Evolutionary conservation across 2,888 invertebrate species (phyloP).

Genomic region (Pasiphila rectangulata): DNA sequence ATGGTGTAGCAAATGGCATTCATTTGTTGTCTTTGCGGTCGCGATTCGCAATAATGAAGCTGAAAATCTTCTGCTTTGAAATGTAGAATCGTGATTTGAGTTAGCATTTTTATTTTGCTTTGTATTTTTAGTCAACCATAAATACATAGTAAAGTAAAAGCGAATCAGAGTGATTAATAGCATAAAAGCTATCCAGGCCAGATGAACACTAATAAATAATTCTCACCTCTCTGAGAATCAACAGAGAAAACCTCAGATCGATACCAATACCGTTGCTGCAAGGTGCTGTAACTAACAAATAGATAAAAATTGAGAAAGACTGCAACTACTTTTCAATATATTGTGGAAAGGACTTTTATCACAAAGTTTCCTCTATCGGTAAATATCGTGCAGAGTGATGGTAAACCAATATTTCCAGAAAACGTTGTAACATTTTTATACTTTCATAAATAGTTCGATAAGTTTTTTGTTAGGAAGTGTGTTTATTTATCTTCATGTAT

Average conservation of each 20-base stretch:
- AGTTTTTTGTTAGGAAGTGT: too few relatives aligned
- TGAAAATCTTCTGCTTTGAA: slow-evolving; percentile 35
- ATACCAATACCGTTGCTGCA: slow-evolving; percentile 35
- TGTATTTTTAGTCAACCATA: too few relatives aligned
- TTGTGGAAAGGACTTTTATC: slow-evolving; percentile 5
- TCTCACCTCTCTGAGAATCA: slow-evolving; percentile 3
- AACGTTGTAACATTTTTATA: not conserved
- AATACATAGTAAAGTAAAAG: not conserved
- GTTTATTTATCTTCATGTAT: too few relatives aligned
- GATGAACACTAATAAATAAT: not conserved
- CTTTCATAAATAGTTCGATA: too few relatives aligned
- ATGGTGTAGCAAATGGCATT: slow-evolving; percentile 47
- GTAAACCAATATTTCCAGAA: not conserved
- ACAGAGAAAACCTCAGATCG: slow-evolving; percentile 36
- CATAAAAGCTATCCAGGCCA: not conserved
- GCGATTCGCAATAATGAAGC: slow-evolving; percentile 50
- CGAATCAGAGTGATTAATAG: too few relatives aligned
- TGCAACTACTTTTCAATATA: slow-evolving; percentile 1
- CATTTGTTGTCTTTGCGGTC: slow-evolving; percentile 50
- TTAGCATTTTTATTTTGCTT: too few relatives aligned
- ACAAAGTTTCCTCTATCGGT: slow-evolving; percentile 2
- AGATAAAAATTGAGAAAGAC: slow-evolving; percentile 8
- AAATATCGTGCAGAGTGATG: not conserved
- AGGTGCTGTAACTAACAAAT: slow-evolving; percentile 6
- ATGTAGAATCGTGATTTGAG: too few relatives aligned